Percentiles rank a stretch among this genome's conserved stretches.
Evolutionary conservation across 2,888 invertebrate species (phyloP).

Genomic region (Cistogaster globosa): DNA sequence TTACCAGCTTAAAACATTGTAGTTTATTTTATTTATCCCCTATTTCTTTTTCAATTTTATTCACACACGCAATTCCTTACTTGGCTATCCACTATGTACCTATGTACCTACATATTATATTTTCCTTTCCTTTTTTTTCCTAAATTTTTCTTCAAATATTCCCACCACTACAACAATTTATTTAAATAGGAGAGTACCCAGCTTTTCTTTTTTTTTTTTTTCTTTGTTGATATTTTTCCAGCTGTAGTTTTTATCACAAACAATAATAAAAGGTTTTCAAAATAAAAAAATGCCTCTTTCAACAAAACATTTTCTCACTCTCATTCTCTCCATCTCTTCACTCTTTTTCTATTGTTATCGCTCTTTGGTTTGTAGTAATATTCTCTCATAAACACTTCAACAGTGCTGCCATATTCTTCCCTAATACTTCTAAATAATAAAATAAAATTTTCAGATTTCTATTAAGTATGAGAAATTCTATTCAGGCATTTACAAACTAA

Average conservation of each 20-base stretch:
- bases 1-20: no score
- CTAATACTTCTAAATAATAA: not conserved
- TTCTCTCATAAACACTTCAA: not conserved
- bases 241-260: slow-evolving; percentile 67
- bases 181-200: not conserved
- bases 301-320: slow-evolving; percentile 17
- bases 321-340: slow-evolving; percentile 13
- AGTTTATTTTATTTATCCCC: no score
- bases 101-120: not conserved
- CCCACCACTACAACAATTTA: slow-evolving; percentile 21
- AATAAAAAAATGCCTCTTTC: slow-evolving; percentile 18
- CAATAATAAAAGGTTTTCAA: slow-evolving; percentile 50
- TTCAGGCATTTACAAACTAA: no score
- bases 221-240: slow-evolving; percentile 56
- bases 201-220: slow-evolving; percentile 10
- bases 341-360: slow-evolving; percentile 27
- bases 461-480: no score
- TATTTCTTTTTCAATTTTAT: no score
- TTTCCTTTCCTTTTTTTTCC: slow-evolving; percentile 14
- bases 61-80: not conserved
- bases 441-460: not conserved
- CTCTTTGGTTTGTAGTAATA: slow-evolving; percentile 15
- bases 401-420: slow-evolving; percentile 27
- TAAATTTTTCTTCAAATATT: slow-evolving; percentile 40
- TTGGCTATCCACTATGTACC: not conserved